These are phyloP conservation scores for Alcedo atthis DNA, from an alignment of 2,797 vertebrate species.

Conservation along the genomic window DNA sequence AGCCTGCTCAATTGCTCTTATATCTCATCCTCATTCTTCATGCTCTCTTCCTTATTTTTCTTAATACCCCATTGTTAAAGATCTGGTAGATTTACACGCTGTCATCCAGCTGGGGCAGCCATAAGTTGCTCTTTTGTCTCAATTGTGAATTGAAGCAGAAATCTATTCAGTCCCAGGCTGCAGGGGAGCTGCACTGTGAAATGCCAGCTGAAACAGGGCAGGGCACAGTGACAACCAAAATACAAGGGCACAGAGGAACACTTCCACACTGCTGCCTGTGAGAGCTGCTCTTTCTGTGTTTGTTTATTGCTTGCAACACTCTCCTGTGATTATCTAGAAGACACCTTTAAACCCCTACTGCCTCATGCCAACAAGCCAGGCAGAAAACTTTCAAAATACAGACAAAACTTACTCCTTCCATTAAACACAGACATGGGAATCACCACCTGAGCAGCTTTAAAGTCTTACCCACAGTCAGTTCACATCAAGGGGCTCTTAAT, in stretches of 20 bases:
- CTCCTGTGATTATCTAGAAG: neutral
- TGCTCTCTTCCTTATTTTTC: neutral
- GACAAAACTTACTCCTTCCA: neutral
- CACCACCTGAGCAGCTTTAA: neutral
- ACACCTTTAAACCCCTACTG: neutral
- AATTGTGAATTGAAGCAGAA: neutral
- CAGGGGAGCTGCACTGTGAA: neutral
- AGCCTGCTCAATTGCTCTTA: neutral
- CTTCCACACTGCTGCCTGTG: neutral
- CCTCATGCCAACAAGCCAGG: neutral
- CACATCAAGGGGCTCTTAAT: neutral
- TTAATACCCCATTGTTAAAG: neutral
- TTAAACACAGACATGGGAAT: neutral
- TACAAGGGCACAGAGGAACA: neutral
- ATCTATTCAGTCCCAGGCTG: neutral
- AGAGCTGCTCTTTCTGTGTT: neutral
- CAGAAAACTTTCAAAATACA: constrained; percentile 7
- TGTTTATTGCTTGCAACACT: neutral
- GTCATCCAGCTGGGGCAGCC: neutral
- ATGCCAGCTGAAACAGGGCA: neutral
- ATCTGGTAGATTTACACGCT: neutral
- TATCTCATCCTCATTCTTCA: neutral
- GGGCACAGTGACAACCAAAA: neutral
- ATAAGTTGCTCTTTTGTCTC: neutral
- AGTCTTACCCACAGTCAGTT: neutral